Evolutionary conservation across 2,113 vertebrate species (phyloP).

Genomic region (Dryoscopus gambensis): DNA sequence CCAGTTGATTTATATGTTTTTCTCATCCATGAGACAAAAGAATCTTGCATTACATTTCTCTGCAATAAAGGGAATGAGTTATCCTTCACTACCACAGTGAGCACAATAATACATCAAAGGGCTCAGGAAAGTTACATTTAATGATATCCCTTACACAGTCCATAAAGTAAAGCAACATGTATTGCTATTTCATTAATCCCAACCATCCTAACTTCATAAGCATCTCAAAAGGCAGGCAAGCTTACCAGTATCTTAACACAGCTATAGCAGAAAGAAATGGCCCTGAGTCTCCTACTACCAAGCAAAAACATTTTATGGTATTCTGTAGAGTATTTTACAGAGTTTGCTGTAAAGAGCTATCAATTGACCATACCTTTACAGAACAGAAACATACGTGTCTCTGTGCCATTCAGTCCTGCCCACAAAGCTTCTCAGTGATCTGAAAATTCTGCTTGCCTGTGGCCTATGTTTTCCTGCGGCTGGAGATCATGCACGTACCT

Average conservation of each 20-base stretch:
- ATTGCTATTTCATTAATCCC: background rate
- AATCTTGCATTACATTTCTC: background rate
- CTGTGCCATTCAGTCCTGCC: background rate
- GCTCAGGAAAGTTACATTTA: background rate
- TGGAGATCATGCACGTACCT: background rate
- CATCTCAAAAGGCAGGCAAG: background rate
- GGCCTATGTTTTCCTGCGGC: background rate
- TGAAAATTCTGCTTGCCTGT: background rate
- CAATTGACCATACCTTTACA: background rate
- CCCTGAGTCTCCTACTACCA: background rate
- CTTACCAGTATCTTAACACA: background rate
- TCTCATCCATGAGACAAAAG: constrained; percentile 26
- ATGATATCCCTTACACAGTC: background rate
- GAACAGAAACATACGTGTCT: background rate
- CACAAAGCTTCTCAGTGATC: background rate
- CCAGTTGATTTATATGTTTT: constrained; percentile 38
- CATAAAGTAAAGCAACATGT: background rate
- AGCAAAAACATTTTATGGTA: background rate
- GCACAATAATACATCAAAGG: background rate
- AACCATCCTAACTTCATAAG: background rate
- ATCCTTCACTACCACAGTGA: background rate
- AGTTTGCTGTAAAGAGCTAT: background rate
- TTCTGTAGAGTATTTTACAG: background rate
- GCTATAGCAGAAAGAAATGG: background rate
- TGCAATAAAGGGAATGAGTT: background rate